phyloP scores from a whole-genome alignment of 2,113 vertebrate species.

The Aphyosemion australe region DNA sequence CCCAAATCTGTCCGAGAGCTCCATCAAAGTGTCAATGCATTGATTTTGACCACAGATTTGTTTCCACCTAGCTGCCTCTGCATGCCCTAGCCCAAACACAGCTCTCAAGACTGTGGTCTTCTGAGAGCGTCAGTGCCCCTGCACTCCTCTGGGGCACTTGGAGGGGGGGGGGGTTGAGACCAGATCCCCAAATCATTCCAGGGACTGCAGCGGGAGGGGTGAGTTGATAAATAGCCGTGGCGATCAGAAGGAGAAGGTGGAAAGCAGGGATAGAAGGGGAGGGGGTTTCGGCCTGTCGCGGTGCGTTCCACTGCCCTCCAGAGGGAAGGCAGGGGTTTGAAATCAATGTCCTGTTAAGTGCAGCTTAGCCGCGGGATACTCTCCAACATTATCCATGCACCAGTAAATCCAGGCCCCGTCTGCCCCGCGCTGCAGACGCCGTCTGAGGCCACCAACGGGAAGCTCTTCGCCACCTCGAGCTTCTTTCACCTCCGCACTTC shows the following conservation, averaged over 20 bases:
- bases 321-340: slow-evolving; percentile 74
- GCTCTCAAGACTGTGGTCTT: slow-evolving; percentile 59
- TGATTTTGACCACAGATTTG: slow-evolving; percentile 78
- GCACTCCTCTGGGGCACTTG: slow-evolving; percentile 45
- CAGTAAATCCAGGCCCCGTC: slow-evolving; percentile 53
- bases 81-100: slow-evolving; percentile 43
- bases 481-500: slow-evolving; percentile 58
- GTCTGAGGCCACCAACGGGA: slow-evolving; percentile 45
- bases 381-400: slow-evolving; percentile 72
- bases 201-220: slow-evolving; percentile 39
- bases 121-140: slow-evolving; percentile 53
- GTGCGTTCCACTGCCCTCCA: slow-evolving; percentile 64
- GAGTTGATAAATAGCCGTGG: slow-evolving; percentile 55
- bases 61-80: slow-evolving; percentile 67
- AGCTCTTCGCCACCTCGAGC: slow-evolving; percentile 44
- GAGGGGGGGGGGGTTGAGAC: slow-evolving; percentile 17
- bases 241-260: slow-evolving; percentile 36
- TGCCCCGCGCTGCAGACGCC: slow-evolving; percentile 20
- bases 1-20: slow-evolving; percentile 73
- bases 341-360: slow-evolving; percentile 86
- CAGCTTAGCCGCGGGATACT: slow-evolving; percentile 74
- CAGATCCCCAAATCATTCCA: slow-evolving; percentile 52
- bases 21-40: slow-evolving; percentile 82
- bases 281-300: slow-evolving; percentile 39
- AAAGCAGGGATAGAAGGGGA: slow-evolving; percentile 15